Evolutionary conservation across 1,140 invertebrate genomes (phyloP).

Genomic region (Cecropterus lyciades): DNA sequence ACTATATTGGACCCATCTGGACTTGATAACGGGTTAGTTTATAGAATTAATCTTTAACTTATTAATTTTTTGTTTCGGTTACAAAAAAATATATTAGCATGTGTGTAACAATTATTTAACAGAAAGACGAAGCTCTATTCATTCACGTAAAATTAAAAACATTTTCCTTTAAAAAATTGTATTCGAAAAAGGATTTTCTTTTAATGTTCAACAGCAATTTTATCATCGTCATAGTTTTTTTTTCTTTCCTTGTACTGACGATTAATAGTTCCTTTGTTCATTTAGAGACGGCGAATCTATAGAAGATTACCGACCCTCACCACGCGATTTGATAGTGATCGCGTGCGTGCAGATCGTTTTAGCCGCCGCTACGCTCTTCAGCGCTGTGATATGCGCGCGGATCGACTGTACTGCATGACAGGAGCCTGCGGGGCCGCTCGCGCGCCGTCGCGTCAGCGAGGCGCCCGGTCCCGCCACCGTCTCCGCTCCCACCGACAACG

Average conservation of each 20-base stretch:
- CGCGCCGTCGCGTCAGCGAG: constrained; percentile 68
- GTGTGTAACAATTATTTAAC: too few species aligned
- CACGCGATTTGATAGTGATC: constrained; percentile 72
- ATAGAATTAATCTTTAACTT: neutral
- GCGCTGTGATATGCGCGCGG: constrained; percentile 63
- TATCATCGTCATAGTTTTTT: too few species aligned
- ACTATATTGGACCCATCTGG: constrained; percentile 69
- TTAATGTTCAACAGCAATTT: too few species aligned
- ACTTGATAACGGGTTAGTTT: constrained; percentile 52
- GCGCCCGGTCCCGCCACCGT: constrained; percentile 53
- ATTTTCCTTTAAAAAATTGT: too few species aligned
- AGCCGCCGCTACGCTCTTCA: constrained; percentile 63
- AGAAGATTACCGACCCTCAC: constrained; percentile 64
- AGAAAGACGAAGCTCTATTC: too few species aligned
- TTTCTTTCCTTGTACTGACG: too few species aligned
- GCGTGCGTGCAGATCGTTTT: constrained; percentile 71
- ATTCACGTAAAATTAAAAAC: too few species aligned
- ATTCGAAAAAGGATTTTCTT: too few species aligned
- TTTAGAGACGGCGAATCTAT: constrained; percentile 52
- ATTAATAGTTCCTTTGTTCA: too few species aligned
- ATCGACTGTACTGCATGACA: constrained; percentile 70
- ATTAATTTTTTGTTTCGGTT: constrained; percentile 1
- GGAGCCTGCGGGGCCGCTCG: constrained; percentile 61
- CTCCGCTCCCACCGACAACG: constrained; percentile 45
- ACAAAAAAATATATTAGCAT: too few species aligned